A percentile compares a stretch with the other conserved stretches of the same genome.
Conservation (phyloP, 2,888 invertebrate species). For the Agonopterix subpropinquella region DNA sequence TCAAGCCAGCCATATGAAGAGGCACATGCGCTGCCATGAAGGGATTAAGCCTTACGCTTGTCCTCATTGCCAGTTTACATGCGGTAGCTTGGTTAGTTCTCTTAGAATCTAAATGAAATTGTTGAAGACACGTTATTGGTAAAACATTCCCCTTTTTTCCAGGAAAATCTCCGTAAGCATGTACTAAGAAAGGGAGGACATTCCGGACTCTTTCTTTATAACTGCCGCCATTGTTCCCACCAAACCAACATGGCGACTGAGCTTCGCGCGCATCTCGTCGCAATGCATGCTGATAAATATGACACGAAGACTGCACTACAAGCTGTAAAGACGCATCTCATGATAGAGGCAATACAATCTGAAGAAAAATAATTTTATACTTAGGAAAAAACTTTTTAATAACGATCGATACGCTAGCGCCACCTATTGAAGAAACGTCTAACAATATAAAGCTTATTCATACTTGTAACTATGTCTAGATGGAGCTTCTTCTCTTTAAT, state of each 20-base stretch:
- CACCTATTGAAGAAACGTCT: too few relatives aligned
- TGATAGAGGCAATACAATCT: constrained; percentile 14
- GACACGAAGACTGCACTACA: constrained; percentile 65
- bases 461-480: too few relatives aligned
- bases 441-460: too few relatives aligned
- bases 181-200: constrained; percentile 87
- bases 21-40: constrained; percentile 87
- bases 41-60: constrained; percentile 91
- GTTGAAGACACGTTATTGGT: background rate
- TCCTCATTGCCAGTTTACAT: constrained; percentile 86
- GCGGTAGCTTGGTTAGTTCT: constrained; percentile 82
- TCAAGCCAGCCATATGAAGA: constrained; percentile 81
- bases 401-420: too few relatives aligned
- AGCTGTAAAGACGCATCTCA: constrained; percentile 45
- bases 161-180: constrained; percentile 94
- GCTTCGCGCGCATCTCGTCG: constrained; percentile 79
- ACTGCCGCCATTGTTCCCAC: constrained; percentile 80
- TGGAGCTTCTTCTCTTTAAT: too few relatives aligned
- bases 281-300: constrained; percentile 72
- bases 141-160: constrained; percentile 19
- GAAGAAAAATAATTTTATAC: too few relatives aligned
- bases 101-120: constrained; percentile 1
- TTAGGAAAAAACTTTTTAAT: too few relatives aligned
- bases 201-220: constrained; percentile 85
- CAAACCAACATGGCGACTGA: constrained; percentile 81